Conservation (phyloP, 2,888 invertebrate genomes). For the Mesochorus sp. region DNA sequence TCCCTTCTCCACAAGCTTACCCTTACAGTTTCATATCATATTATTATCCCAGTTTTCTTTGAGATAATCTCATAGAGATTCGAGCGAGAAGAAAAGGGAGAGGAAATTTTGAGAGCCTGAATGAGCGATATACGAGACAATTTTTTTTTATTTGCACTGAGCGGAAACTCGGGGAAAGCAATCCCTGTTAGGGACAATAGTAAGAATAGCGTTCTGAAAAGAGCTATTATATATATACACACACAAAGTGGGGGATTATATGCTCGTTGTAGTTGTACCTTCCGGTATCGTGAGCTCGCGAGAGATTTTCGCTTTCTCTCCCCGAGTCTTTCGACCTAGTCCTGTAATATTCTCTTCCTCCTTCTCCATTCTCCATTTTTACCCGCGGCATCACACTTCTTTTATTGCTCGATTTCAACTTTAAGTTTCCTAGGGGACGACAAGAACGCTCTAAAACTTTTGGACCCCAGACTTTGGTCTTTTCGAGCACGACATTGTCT, state of each 20-base stretch:
- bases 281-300: slow-evolving; percentile 32
- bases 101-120: slow-evolving; percentile 3
- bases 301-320: slow-evolving; percentile 48
- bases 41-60: slow-evolving; percentile 3
- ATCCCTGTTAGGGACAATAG: slow-evolving; percentile 53
- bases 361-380: background rate
- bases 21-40: slow-evolving; percentile 12
- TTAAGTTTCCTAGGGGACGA: slow-evolving; percentile 18
- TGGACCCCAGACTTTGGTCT: background rate
- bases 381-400: slow-evolving; percentile 12
- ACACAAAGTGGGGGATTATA: background rate
- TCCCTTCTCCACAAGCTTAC: background rate
- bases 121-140: slow-evolving; percentile 18
- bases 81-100: background rate
- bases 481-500: background rate
- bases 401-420: slow-evolving; percentile 35
- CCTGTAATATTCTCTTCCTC: slow-evolving; percentile 12
- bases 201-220: slow-evolving; percentile 23
- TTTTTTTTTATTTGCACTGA: slow-evolving; percentile 22
- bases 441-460: slow-evolving; percentile 18
- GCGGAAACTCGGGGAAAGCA: slow-evolving; percentile 57
- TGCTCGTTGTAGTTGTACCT: slow-evolving; percentile 26
- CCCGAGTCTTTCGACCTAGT: background rate
- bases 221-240: slow-evolving; percentile 14
- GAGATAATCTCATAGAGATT: slow-evolving; percentile 4